phyloP scores from a whole-genome alignment of 2,888 invertebrate species.

The Eilema depressum region DNA sequence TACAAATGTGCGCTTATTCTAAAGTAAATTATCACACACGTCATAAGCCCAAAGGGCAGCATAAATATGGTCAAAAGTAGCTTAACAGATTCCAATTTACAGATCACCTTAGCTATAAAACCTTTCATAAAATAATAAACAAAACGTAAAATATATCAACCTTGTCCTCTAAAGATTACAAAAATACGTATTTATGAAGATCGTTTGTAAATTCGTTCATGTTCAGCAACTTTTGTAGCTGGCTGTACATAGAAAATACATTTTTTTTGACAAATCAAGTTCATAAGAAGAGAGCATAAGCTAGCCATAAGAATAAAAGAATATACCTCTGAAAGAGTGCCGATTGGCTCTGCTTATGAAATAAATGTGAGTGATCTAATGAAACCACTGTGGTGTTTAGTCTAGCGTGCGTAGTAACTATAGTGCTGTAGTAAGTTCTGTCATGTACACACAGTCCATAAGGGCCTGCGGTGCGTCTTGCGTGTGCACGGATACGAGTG shows the following conservation, averaged over 20 bases:
- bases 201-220: not conserved
- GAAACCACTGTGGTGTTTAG: not conserved
- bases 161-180: not conserved
- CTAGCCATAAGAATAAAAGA: not conserved
- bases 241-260: not conserved
- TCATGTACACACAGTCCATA: too few species aligned
- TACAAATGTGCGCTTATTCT: not conserved
- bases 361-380: not conserved
- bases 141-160: not conserved
- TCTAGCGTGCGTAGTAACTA: not conserved
- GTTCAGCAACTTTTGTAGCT: not conserved
- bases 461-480: too few species aligned
- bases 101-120: not conserved
- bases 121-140: not conserved
- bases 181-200: not conserved
- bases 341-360: too few species aligned
- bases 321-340: too few species aligned
- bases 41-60: not conserved
- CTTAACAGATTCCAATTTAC: not conserved
- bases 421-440: not conserved
- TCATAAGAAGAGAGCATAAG: not conserved
- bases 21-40: slow-evolving; percentile 1
- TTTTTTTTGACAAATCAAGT: not conserved
- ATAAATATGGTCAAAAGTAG: not conserved
- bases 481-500: too few species aligned